Conservation (phyloP, 1,140 invertebrate genomes). For the Zaprionus camerounensis region DNA sequence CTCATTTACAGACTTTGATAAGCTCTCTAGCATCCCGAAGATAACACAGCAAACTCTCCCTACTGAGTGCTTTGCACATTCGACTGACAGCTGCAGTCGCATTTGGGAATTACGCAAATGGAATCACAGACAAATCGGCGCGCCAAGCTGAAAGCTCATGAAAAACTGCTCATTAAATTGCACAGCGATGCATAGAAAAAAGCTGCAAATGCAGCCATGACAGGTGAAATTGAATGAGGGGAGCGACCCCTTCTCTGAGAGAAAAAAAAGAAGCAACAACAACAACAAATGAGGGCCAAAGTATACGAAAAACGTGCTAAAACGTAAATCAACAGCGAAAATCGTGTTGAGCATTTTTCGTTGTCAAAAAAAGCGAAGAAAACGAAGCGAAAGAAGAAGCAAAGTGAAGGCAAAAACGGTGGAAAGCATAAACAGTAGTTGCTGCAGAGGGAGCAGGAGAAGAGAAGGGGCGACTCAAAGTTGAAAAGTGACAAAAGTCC, state of each 20-base stretch:
- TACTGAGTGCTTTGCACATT: slow-evolving; percentile 1
- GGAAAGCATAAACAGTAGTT: slow-evolving; percentile 62
- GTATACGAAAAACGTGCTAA: slow-evolving; percentile 78
- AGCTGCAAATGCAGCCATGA: slow-evolving; percentile 58
- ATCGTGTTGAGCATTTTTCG: slow-evolving; percentile 79
- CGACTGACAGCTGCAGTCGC: slow-evolving; percentile 15
- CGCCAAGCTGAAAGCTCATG: slow-evolving; percentile 27
- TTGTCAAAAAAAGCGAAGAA: slow-evolving; percentile 43
- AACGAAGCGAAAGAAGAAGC: slow-evolving; percentile 12
- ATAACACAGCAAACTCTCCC: background rate
- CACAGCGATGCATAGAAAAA: slow-evolving; percentile 48
- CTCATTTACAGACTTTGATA: background rate
- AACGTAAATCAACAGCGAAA: slow-evolving; percentile 82
- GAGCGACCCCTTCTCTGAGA: background rate
- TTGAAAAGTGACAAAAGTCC: slow-evolving; percentile 57
- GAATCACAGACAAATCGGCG: slow-evolving; percentile 54
- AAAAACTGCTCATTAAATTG: slow-evolving; percentile 75
- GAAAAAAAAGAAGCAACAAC: slow-evolving; percentile 11
- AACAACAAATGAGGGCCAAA: slow-evolving; percentile 41
- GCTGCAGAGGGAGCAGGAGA: background rate
- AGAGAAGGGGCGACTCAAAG: slow-evolving; percentile 12
- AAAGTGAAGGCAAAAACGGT: slow-evolving; percentile 40
- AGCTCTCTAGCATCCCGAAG: no score
- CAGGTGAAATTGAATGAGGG: slow-evolving; percentile 55
- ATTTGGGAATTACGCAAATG: slow-evolving; percentile 30